phyloP scores from a whole-genome alignment of 2,797 vertebrate species.

The Paguma larvata region DNA sequence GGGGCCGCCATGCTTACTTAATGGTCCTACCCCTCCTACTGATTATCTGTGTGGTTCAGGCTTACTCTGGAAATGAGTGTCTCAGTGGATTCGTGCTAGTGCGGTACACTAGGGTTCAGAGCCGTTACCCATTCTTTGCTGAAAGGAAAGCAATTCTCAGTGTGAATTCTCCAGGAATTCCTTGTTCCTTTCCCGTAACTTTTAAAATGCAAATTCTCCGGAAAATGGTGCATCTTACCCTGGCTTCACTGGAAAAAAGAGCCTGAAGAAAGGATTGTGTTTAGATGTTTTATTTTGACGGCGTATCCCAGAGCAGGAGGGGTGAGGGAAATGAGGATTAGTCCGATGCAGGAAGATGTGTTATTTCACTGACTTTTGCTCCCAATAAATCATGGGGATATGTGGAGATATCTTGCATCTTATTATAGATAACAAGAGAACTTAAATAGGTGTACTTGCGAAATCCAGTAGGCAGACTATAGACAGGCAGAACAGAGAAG shows the following conservation, averaged over 20 bases:
- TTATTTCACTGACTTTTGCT: accelerated
- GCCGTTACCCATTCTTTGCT: not conserved
- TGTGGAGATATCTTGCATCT: not conserved
- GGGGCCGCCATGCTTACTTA: not conserved
- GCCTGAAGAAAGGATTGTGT: not conserved
- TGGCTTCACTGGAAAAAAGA: not conserved
- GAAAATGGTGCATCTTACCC: not conserved
- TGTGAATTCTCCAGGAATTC: not conserved
- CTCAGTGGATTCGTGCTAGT: accelerated
- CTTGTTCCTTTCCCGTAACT: not conserved
- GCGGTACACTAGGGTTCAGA: not conserved
- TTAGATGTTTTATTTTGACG: not conserved
- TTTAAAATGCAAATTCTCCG: not conserved
- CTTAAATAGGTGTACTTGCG: accelerated
- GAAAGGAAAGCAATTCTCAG: not conserved
- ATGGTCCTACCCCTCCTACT: not conserved
- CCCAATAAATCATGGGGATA: too few species aligned
- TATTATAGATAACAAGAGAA: not conserved
- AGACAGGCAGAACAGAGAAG: not conserved
- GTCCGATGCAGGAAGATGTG: not conserved
- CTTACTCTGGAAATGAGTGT: not conserved
- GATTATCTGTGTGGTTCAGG: too few species aligned
- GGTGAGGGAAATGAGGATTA: not conserved
- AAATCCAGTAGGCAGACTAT: not conserved
- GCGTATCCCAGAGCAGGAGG: not conserved